Conservation (phyloP, 1,140 invertebrate species). For the Elymnias hypermnestra region DNA sequence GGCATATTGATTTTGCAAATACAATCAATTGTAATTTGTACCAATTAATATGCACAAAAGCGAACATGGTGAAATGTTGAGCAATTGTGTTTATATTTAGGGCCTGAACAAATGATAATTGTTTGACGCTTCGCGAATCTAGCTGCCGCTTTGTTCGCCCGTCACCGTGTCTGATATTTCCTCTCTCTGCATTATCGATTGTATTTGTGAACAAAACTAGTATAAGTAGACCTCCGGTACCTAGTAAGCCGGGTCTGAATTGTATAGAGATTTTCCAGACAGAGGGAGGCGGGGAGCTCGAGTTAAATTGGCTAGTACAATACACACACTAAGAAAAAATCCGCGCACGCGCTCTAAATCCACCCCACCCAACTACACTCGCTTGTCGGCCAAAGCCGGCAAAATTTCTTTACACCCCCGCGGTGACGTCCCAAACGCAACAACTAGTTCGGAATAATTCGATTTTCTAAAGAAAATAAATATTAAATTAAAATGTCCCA, state of each 20-base stretch:
- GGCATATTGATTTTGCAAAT: no score
- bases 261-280: slow-evolving; percentile 3
- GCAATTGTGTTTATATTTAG: slow-evolving; percentile 6
- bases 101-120: slow-evolving; percentile 18
- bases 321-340: slow-evolving; percentile 37
- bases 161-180: slow-evolving; percentile 66
- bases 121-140: slow-evolving; percentile 24
- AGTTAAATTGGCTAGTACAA: slow-evolving; percentile 30
- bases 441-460: slow-evolving; percentile 44
- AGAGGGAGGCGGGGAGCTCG: slow-evolving; percentile 35
- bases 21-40: no score
- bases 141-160: slow-evolving; percentile 38
- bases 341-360: slow-evolving; percentile 51
- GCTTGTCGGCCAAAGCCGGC: slow-evolving; percentile 54
- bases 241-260: slow-evolving; percentile 30
- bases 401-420: slow-evolving; percentile 62
- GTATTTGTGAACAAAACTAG: slow-evolving; percentile 59
- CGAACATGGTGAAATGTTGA: no score
- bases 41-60: no score
- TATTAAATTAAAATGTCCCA: slow-evolving; percentile 31
- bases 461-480: slow-evolving; percentile 34
- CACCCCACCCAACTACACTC: slow-evolving; percentile 64
- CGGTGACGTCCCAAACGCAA: slow-evolving; percentile 55
- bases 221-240: slow-evolving; percentile 31
- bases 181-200: slow-evolving; percentile 70